phyloP scores from a whole-genome alignment of 2,888 invertebrate species.

The Drosophila lutescens region DNA sequence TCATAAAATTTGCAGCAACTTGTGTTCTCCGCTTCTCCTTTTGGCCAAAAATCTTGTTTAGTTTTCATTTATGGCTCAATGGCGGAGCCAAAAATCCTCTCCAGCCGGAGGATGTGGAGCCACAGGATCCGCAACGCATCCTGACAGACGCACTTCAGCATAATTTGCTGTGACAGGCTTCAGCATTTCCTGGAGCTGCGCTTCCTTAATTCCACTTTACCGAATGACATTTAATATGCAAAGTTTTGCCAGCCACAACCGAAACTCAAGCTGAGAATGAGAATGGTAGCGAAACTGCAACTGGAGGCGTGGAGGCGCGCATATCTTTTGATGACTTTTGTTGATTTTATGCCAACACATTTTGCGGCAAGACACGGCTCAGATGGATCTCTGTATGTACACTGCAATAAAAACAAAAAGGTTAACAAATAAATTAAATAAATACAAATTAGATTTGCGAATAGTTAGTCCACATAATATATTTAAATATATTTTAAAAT shows the following conservation, averaged over 20 bases:
- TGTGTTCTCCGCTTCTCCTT: conserved; percentile 29
- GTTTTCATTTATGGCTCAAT: conserved; percentile 80
- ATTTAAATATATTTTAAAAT: too few species aligned
- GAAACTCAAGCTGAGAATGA: conserved; percentile 6
- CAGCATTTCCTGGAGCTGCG: conserved; percentile 56
- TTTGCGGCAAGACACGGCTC: conserved; percentile 29
- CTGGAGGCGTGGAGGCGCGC: conserved; percentile 49
- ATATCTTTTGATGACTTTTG: conserved; percentile 81
- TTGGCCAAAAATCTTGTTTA: conserved; percentile 75
- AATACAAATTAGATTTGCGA: too few species aligned
- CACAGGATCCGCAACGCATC: conserved; percentile 49
- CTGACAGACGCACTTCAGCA: conserved; percentile 78
- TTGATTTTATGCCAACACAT: conserved; percentile 72
- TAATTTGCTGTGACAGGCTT: conserved; percentile 78
- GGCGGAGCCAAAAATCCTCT: conserved; percentile 26
- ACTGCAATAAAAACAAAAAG: neutral
- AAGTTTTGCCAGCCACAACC: conserved; percentile 70
- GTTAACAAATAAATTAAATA: neutral
- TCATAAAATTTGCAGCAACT: conserved; percentile 78
- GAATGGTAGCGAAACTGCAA: conserved; percentile 10
- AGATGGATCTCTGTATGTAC: conserved; percentile 53
- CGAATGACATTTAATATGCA: conserved; percentile 83
- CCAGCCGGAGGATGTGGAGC: conserved; percentile 53
- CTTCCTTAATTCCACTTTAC: conserved; percentile 79
- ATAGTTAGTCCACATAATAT: too few species aligned